Evolutionary conservation across 2,113 vertebrate species (phyloP), one percentile per base, ranked within the genome.

Genomic region (Girardinichthys multiradiatus): DNA sequence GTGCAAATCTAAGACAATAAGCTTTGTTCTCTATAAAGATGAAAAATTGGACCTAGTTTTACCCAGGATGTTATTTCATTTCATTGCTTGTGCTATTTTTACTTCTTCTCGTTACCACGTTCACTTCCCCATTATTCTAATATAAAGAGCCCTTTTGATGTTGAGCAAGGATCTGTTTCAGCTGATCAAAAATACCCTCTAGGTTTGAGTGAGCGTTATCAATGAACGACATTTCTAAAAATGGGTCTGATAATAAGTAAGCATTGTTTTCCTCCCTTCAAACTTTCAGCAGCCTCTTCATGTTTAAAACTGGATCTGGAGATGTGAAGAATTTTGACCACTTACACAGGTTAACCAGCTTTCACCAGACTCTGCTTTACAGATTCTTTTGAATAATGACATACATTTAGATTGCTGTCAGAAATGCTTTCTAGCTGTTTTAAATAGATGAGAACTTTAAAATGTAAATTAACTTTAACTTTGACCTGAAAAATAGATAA

Each of bases 171-270:
- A 21, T 31, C 30, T 66, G 30, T 67, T 62, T 48, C 35, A 24
- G 14, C 12, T n/a, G 12, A 76, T 64, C 28, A 69, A 39, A 74
- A 78, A 51, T 37, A 59, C 35, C 27, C 1, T 2, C 17, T 2
- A 19, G 48, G 21, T 37, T 26, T 2, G 26, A 57, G 51, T 59
- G 35, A 62, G 26, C 15, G 26, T 30, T n/a, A 39, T 45, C 45
- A 80, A 80, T 64, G 10, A 68, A n/a, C 48, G 51, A 29, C 74
- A 68, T 86, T 77, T 74, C 17, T 21, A 71, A 24, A 57, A 54
- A 24, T 19, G 73, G 26, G 28, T 27, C 8, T 68, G 26, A 74
- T 39, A 76, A 82, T 39, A 15, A 70, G 45, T 13, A 3, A 19
- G 27, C 70, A 24, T 63, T 26, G 42, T 71, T 48, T 45, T 4